phyloP scores from a whole-genome alignment of 2,888 invertebrate genomes.

The Morpho deidamia region DNA sequence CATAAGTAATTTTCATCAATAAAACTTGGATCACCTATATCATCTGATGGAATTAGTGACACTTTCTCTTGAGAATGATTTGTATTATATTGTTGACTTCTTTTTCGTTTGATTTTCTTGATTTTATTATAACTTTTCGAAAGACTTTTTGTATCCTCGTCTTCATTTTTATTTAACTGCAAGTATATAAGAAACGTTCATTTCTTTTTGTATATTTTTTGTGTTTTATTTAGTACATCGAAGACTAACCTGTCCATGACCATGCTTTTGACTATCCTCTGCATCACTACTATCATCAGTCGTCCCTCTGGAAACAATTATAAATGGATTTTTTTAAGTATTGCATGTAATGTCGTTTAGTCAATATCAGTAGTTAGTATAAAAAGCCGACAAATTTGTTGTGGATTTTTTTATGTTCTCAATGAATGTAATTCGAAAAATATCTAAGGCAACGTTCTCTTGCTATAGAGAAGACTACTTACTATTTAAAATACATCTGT shows the following conservation, averaged over 20 bases:
- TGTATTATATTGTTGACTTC: neutral
- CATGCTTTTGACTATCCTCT: neutral
- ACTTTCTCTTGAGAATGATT: neutral
- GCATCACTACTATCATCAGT: constrained; percentile 25
- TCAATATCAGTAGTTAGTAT: too few species aligned
- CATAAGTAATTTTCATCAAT: neutral
- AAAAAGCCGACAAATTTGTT: too few species aligned
- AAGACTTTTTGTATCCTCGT: constrained; percentile 8
- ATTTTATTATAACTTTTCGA: constrained; percentile 9
- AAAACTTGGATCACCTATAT: neutral
- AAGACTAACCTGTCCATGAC: too few species aligned
- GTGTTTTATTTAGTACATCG: neutral
- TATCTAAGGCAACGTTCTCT: too few species aligned
- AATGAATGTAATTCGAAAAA: too few species aligned
- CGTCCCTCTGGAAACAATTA: neutral
- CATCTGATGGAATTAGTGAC: neutral
- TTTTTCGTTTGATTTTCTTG: neutral
- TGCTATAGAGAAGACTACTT: too few species aligned
- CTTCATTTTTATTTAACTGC: neutral
- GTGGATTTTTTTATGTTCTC: too few species aligned
- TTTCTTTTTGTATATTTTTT: neutral
- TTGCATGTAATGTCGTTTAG: too few species aligned
- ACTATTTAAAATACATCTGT: too few species aligned
- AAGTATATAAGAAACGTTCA: neutral
- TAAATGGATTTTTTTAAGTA: too few species aligned